A percentile compares a stretch with the other conserved stretches of the same genome.
phyloP scores from a whole-genome alignment of 2,797 vertebrate genomes.

The Apogon hyalosoma region DNA sequence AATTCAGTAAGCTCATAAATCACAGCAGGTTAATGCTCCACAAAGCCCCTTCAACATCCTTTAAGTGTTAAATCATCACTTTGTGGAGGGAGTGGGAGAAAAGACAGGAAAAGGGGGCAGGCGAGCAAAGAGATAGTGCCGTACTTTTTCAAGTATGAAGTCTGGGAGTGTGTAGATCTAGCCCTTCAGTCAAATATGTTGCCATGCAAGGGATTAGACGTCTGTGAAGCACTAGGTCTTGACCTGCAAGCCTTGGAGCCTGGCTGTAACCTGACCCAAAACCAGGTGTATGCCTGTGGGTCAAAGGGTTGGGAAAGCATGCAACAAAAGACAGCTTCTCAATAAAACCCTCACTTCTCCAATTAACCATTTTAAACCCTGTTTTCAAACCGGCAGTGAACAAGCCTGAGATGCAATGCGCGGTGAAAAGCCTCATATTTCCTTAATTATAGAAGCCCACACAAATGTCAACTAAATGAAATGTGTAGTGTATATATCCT shows the following conservation, averaged over 20 bases:
- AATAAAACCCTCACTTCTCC: slow-evolving; percentile 84
- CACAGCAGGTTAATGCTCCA: slow-evolving; percentile 80
- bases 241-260: slow-evolving; percentile 88
- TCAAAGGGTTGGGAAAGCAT: slow-evolving; percentile 89
- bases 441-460: slow-evolving; percentile 77
- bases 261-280: slow-evolving; percentile 92
- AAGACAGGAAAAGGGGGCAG: slow-evolving; percentile 47
- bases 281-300: slow-evolving; percentile 98
- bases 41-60: slow-evolving; percentile 80
- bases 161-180: slow-evolving; percentile 66
- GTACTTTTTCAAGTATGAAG: slow-evolving; percentile 72
- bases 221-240: slow-evolving; percentile 90
- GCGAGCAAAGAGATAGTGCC: slow-evolving; percentile 52
- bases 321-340: slow-evolving; percentile 80
- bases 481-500: slow-evolving; percentile 78
- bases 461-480: slow-evolving; percentile 82
- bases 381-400: slow-evolving; percentile 52
- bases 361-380: slow-evolving; percentile 83
- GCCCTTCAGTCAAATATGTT: slow-evolving; percentile 84
- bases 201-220: slow-evolving; percentile 87
- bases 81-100: slow-evolving; percentile 61
- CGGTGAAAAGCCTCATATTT: slow-evolving; percentile 66
- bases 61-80: slow-evolving; percentile 84
- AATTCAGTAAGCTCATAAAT: slow-evolving; percentile 82
- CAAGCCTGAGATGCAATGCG: slow-evolving; percentile 48